phyloP scores from a whole-genome alignment of 2,888 invertebrate genomes.

The Drosophila mulleri region DNA sequence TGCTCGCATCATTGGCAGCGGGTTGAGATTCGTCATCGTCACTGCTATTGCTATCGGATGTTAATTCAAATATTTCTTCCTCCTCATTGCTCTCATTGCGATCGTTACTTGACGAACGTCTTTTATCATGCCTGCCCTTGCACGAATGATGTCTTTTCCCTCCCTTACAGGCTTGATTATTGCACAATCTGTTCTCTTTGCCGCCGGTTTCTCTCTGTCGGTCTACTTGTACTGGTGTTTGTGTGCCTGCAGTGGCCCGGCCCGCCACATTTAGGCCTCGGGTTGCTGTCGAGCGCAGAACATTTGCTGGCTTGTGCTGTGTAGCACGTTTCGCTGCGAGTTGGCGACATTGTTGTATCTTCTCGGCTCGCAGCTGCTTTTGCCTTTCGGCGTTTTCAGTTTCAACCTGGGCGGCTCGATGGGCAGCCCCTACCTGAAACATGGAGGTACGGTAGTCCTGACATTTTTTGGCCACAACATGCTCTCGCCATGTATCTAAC shows the following conservation, averaged over 20 bases:
- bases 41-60: conserved; percentile 29
- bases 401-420: conserved; percentile 77
- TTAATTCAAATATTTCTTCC: not conserved
- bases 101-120: conserved; percentile 2
- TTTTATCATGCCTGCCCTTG: conserved; percentile 30
- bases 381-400: conserved; percentile 51
- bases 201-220: not conserved
- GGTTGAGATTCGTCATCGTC: not conserved
- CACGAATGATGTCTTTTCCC: not conserved
- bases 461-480: conserved; percentile 85
- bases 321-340: conserved; percentile 24
- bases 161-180: conserved; percentile 18
- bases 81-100: conserved; percentile 22
- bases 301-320: conserved; percentile 13
- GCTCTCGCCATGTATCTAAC: conserved; percentile 86
- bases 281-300: conserved; percentile 13
- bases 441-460: conserved; percentile 77
- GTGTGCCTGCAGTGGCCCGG: conserved; percentile 60
- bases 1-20: not conserved
- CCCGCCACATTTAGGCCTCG: conserved; percentile 49
- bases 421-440: conserved; percentile 82
- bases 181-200: conserved; percentile 51
- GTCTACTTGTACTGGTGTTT: conserved; percentile 45
- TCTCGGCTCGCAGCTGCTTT: conserved; percentile 43
- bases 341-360: conserved; percentile 47